Base-by-base conservation (phyloP, 2,113 vertebrate species). In the Gymnarchus niloticus region DNA sequence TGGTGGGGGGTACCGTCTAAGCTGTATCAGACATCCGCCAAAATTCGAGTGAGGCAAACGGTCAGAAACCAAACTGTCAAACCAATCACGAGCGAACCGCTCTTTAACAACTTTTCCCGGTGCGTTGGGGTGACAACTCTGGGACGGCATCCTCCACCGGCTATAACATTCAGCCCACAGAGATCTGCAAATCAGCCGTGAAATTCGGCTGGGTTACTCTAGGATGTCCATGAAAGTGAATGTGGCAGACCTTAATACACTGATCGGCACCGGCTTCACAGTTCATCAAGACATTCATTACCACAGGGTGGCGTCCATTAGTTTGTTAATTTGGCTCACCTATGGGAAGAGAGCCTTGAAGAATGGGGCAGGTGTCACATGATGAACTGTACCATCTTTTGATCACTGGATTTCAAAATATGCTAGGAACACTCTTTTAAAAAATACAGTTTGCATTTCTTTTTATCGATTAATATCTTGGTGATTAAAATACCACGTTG, bases 251-350 rank as follows among this genome's bases (percentile, higher is more conserved):
- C 85, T 54, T n/a, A 12, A 73, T 83, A 81, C 48, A 44, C 25
- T 19, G 59, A 83, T 86, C 28, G 25, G 59, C 46, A 6, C 23
- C 73, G 57, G 33, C 5, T 54, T 83, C 83, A 28, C 28, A 46
- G 19, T 23, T 86, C 85, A 83, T 86, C 61, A 54, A 48, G 59
- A 83, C 80, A 14, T 56, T 86, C 51, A 81, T 86, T 73, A 86
- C 37, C 23, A 49, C 7, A 41, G 28, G 12, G 61, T 57, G 6
- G 48, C 28, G 28, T 83, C 56, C 85, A 83, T 86, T 83, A 83
- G 48, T 46, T 10, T 46, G 25, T 37, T 86, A 83, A 73, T 83
- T 61, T 51, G 10, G 44, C 12, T 7, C 51, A 25, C 59, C 17
- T 19, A 54, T 83, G 59, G 23, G 54, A 28, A 37, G 14, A 41